Conservation (phyloP, 1,140 invertebrate species). For the Nautilus pompilius region DNA sequence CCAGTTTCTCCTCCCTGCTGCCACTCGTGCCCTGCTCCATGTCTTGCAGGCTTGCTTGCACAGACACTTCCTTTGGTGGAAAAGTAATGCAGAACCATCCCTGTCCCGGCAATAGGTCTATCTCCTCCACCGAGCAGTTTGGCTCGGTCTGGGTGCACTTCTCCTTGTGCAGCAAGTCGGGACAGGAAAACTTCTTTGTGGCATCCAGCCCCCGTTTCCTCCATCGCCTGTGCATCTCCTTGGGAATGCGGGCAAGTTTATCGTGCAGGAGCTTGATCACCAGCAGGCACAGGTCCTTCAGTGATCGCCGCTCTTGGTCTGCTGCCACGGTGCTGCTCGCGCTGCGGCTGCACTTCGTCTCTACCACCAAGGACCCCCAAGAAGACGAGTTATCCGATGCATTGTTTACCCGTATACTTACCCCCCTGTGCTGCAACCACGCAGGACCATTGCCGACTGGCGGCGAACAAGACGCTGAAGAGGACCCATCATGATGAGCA, state of each 20-base stretch:
- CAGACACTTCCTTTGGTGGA: neutral
- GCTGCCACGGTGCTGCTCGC: too few relatives aligned
- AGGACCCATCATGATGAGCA: too few relatives aligned
- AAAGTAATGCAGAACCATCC: neutral
- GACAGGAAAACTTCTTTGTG: neutral
- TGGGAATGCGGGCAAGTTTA: neutral
- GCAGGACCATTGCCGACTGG: too few relatives aligned
- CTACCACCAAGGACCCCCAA: too few relatives aligned
- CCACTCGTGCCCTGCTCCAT: too few relatives aligned
- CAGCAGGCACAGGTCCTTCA: neutral
- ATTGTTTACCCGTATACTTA: too few relatives aligned
- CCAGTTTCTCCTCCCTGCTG: too few relatives aligned
- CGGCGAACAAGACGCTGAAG: too few relatives aligned
- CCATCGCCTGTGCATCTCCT: neutral
- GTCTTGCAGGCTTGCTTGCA: neutral
- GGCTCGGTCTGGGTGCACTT: neutral
- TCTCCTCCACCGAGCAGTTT: neutral
- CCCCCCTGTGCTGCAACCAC: too few relatives aligned
- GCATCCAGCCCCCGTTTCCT: conserved; percentile 1
- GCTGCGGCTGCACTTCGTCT: too few relatives aligned
- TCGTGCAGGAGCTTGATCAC: neutral
- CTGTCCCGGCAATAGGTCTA: neutral
- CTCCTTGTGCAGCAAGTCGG: neutral
- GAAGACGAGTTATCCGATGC: too few relatives aligned
- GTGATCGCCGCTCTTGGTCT: too few relatives aligned